phyloP scores from a whole-genome alignment of 2,113 vertebrate genomes.

The Gobio gobio region DNA sequence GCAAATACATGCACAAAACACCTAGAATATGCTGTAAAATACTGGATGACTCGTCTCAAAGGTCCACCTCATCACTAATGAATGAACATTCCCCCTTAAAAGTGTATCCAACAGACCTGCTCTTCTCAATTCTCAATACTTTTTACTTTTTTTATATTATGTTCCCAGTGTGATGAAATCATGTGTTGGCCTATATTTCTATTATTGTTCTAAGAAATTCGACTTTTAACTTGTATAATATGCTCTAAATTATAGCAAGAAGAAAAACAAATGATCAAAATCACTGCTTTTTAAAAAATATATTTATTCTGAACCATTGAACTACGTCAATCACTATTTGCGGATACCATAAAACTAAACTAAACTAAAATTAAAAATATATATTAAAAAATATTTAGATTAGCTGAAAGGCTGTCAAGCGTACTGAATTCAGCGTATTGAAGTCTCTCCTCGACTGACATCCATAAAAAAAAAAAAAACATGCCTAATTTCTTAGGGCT shows the following conservation, averaged over 20 bases:
- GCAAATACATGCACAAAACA: not conserved
- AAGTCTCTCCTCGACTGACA: no score
- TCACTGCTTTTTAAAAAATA: no score
- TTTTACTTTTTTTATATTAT: no score
- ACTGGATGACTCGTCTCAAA: not conserved
- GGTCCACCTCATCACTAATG: constrained; percentile 4
- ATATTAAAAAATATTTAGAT: no score
- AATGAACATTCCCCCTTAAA: constrained; percentile 11
- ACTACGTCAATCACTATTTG: no score
- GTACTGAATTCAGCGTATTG: no score
- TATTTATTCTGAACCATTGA: no score
- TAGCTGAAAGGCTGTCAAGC: no score
- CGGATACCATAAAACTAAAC: no score
- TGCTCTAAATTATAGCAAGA: not conserved
- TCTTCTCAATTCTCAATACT: not conserved
- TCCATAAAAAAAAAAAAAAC: not conserved
- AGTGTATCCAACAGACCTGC: not conserved
- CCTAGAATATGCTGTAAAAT: not conserved
- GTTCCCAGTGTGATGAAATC: not conserved
- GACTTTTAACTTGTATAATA: not conserved
- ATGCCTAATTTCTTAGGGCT: not conserved
- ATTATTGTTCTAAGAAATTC: not conserved
- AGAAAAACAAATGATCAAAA: no score
- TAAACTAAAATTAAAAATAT: no score
- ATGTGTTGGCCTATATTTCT: not conserved